Conservation (phyloP, 2,113 vertebrate genomes). For the Guaruba guarouba region DNA sequence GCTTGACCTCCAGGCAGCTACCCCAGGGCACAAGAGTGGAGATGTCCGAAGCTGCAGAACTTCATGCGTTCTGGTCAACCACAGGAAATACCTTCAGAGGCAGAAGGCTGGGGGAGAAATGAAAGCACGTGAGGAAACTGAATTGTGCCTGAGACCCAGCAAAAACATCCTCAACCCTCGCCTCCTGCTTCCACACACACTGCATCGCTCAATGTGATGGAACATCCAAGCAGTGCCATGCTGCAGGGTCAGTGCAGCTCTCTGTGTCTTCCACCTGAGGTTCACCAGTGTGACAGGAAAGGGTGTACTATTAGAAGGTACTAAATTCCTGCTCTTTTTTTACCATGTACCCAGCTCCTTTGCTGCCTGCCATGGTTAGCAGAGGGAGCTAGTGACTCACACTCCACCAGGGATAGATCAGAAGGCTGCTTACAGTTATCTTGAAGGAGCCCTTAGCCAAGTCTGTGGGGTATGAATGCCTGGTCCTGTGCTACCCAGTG, state of each 20-base stretch:
- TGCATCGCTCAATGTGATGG: neutral
- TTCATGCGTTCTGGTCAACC: neutral
- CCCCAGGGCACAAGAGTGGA: neutral
- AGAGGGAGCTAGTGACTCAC: neutral
- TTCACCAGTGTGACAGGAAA: neutral
- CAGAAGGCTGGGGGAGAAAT: neutral
- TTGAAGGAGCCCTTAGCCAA: neutral
- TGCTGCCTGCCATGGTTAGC: neutral
- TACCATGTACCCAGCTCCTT: neutral
- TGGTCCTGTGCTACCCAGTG: neutral
- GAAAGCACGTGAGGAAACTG: neutral
- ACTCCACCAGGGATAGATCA: accelerated
- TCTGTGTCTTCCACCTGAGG: neutral
- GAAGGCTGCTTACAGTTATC: neutral
- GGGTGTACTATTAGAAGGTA: neutral
- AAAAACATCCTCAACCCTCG: accelerated
- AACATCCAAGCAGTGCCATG: neutral
- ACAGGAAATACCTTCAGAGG: neutral
- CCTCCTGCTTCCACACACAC: neutral
- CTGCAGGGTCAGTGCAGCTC: accelerated
- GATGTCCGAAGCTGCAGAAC: accelerated
- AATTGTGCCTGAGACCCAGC: neutral
- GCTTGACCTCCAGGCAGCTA: neutral
- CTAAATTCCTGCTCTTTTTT: neutral
- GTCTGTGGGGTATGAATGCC: neutral